phyloP scores from a whole-genome alignment of 53 echinoderm and acorn worm genomes.

The Paracentrotus lividus region DNA sequence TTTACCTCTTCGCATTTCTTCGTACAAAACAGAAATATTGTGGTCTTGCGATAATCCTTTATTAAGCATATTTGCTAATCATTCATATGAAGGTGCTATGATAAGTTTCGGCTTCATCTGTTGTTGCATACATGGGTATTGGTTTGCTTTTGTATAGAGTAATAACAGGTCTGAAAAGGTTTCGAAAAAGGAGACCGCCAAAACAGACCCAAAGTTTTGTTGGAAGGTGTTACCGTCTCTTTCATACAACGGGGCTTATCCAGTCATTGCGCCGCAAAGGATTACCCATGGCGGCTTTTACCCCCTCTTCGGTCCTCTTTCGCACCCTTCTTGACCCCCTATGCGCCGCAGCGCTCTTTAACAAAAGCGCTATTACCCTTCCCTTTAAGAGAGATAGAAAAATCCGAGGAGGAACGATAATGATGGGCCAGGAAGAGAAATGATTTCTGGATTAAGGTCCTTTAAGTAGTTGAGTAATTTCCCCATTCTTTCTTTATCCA shows the following conservation, averaged over 20 bases:
- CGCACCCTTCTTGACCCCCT: constrained; percentile 5
- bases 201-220: constrained; percentile 36
- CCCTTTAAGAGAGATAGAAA: not conserved
- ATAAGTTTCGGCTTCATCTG: not conserved
- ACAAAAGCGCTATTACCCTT: constrained; percentile 17
- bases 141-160: not conserved
- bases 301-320: not conserved
- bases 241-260: not conserved
- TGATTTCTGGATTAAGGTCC: constrained; percentile 28
- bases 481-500: not conserved
- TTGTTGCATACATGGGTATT: not conserved
- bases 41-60: too few relatives aligned
- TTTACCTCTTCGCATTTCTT: too few relatives aligned
- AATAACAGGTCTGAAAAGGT: not conserved
- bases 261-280: not conserved
- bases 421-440: constrained; percentile 1
- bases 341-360: not conserved
- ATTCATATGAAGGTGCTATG: not conserved
- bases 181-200: not conserved
- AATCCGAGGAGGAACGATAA: constrained; percentile 16
- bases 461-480: not conserved
- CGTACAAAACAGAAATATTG: too few relatives aligned
- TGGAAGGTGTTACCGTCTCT: not conserved
- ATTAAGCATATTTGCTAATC: not conserved
- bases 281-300: not conserved